Conservation (phyloP, 2,797 vertebrate genomes). For the Sebastes cheni region DNA sequence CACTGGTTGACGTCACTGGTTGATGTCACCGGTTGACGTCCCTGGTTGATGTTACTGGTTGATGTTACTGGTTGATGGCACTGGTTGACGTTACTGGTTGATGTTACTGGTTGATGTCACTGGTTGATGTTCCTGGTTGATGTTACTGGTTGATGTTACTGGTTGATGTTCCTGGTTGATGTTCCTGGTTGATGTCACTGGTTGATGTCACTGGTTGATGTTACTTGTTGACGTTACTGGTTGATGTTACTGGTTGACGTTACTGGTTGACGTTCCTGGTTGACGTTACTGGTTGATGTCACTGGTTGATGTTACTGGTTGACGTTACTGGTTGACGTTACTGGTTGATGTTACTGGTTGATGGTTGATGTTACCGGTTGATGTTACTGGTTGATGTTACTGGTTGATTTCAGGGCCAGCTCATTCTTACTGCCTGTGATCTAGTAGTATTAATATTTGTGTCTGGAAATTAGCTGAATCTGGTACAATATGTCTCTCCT, state of each 20-base stretch:
- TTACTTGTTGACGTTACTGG: accelerated
- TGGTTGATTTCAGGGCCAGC: too few relatives aligned
- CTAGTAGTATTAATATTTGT: too few relatives aligned
- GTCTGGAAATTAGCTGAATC: background rate
- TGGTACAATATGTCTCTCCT: background rate
- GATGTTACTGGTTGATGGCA: accelerated
- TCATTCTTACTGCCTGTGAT: background rate
- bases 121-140: too few relatives aligned
- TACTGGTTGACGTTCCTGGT: accelerated
- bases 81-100: too few relatives aligned
- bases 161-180: too few relatives aligned
- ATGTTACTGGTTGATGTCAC: accelerated
- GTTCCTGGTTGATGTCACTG: accelerated
- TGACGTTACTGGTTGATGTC: accelerated
- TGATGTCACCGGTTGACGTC: accelerated
- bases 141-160: accelerated
- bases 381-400: too few relatives aligned
- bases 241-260: too few relatives aligned
- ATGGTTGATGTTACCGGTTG: too few relatives aligned
- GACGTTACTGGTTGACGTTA: accelerated
- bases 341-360: too few relatives aligned
- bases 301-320: too few relatives aligned
- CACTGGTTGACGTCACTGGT: accelerated
- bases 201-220: too few relatives aligned
- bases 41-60: too few relatives aligned